Evolutionary conservation across 2,888 invertebrate species (phyloP), one percentile per base, ranked within the genome.

Genomic region (Acrocyrtus sp.): DNA sequence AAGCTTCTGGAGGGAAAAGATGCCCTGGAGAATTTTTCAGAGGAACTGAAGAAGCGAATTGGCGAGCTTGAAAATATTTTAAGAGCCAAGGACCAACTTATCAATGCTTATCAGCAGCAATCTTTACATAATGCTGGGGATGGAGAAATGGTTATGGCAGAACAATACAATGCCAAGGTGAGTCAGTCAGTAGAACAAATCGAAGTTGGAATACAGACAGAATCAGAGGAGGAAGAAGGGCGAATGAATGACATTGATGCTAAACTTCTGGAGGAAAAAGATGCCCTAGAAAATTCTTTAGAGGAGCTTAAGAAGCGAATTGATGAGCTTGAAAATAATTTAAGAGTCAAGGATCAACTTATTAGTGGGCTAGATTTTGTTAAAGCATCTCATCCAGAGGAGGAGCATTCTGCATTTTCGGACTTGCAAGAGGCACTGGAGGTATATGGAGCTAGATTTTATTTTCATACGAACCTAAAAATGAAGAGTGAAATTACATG

Each of bases 341-440:
- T 82, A 2, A 72, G 75, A 47, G 80, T 77, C 3, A 81, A 80
- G 67, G 80, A 82, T 45, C 75, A 80, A 68, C 74, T 79, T 15
- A 78, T 81, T 1, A 60, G 77, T 50, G 80, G 79, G 3, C 73
- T 81, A 10, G 65, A 74, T 58, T 61, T 74, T 17, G n/a, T 78
- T 45, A 67, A 69, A n/a, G 82, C 82, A 1, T 83, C 84, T 50
- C 82, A 83, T 43, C 84, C 83, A 74, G 82, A 83, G 48, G 83
- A 83, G 58, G 77, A 85, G n/a, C 67, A 60, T 45, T 41, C 66
- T 1, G 61, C 19, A 5, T 53, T 48, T 19, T 56, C 63, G 19
- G 74, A 77, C 15, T 47, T 76, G 2, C 72, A 68, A 29, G 76
- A 77, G 26, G 74, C 74, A 10, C 62, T 78, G 1, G 57, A 53